phyloP scores from a whole-genome alignment of 2,888 invertebrate genomes.

The Parascotia fuliginaria region DNA sequence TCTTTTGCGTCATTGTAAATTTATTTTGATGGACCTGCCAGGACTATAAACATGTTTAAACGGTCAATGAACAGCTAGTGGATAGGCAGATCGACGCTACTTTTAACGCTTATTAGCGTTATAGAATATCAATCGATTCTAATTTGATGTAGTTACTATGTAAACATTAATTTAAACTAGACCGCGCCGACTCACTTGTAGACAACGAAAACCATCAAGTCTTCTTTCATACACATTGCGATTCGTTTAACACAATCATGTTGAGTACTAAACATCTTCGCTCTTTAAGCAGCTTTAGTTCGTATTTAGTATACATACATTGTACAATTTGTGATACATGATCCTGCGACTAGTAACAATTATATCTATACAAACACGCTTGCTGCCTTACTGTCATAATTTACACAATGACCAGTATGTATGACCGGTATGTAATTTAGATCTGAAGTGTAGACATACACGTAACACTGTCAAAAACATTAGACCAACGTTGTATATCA shows the following conservation, averaged over 20 bases:
- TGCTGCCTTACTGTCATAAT: too few relatives aligned
- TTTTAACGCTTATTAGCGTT: constrained; percentile 23
- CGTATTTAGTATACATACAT: too few relatives aligned
- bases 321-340: too few relatives aligned
- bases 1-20: constrained; percentile 17
- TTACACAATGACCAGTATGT: too few relatives aligned
- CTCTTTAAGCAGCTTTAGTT: too few relatives aligned
- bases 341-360: too few relatives aligned
- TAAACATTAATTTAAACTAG: neutral
- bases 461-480: constrained; percentile 19
- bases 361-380: too few relatives aligned
- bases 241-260: too few relatives aligned
- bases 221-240: too few relatives aligned
- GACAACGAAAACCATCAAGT: neutral
- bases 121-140: constrained; percentile 23
- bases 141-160: neutral
- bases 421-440: too few relatives aligned
- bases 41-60: constrained; percentile 15
- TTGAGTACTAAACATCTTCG: too few relatives aligned
- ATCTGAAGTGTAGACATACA: constrained; percentile 9
- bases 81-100: constrained; percentile 11
- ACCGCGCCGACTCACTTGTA: neutral
- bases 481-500: constrained; percentile 26
- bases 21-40: constrained; percentile 16
- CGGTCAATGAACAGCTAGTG: constrained; percentile 17